Percentiles rank a stretch among this genome's conserved stretches.
Evolutionary conservation across 2,888 invertebrate genomes (phyloP).

Genomic region (Cerceris rybyensis): DNA sequence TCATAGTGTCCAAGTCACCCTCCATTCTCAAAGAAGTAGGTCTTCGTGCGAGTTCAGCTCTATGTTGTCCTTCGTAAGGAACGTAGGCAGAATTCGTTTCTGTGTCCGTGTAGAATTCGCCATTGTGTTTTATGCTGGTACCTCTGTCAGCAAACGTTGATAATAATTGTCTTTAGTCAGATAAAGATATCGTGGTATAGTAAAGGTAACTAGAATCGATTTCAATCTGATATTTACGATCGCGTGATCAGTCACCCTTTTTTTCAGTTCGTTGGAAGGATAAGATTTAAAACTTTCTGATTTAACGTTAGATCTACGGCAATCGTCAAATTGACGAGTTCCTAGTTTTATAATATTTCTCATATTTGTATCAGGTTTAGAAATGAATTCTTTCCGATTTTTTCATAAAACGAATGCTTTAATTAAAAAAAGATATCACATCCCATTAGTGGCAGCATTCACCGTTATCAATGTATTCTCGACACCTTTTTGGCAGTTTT

Average conservation of each 20-base stretch:
- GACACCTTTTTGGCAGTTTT: too few relatives aligned
- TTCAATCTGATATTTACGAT: conserved; percentile 12
- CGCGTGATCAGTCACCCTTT: conserved; percentile 1
- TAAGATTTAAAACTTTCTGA: not conserved
- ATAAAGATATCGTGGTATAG: conserved; percentile 3
- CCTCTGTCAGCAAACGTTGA: conserved; percentile 64
- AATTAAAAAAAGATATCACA: too few relatives aligned
- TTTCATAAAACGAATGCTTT: too few relatives aligned
- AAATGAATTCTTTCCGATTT: too few relatives aligned
- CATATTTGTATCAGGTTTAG: too few relatives aligned
- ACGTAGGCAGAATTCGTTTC: conserved; percentile 83
- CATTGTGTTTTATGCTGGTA: conserved; percentile 72
- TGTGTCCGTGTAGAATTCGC: conserved; percentile 77
- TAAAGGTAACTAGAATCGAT: not conserved
- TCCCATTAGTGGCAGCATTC: too few relatives aligned
- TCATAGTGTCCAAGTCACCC: conserved; percentile 82
- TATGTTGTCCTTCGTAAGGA: conserved; percentile 80
- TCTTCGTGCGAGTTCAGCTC: conserved; percentile 80
- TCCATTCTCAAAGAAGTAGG: conserved; percentile 82
- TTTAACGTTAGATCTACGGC: too few relatives aligned
- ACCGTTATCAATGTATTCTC: too few relatives aligned
- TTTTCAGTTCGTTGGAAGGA: not conserved
- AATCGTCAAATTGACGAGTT: too few relatives aligned
- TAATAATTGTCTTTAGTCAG: not conserved
- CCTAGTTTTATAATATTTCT: too few relatives aligned